A percentile compares a stretch with the other conserved stretches of the same genome.
Conservation (phyloP, 2,888 invertebrate species). For the Drosophila meridionalis region DNA sequence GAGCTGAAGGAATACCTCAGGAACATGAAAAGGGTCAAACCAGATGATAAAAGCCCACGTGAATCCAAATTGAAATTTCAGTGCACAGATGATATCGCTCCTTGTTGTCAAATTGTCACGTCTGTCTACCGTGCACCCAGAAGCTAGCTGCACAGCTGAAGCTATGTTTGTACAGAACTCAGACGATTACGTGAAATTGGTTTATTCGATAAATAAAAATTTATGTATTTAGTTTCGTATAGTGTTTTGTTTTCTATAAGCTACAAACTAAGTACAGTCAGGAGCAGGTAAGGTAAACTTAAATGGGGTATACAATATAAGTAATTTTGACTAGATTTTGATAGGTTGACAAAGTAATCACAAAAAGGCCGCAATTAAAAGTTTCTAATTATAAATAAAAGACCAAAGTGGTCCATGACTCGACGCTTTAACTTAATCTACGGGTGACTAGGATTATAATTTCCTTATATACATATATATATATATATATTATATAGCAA, state of each 20-base stretch:
- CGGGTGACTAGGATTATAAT: constrained; percentile 28
- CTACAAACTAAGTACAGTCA: constrained; percentile 29
- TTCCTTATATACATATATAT: constrained; percentile 18
- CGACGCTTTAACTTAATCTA: constrained; percentile 23
- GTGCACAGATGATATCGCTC: constrained; percentile 6
- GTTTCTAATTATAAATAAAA: constrained; percentile 43
- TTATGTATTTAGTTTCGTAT: constrained; percentile 15
- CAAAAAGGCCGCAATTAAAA: constrained; percentile 68
- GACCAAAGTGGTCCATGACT: neutral
- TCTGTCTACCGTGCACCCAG: constrained; percentile 16
- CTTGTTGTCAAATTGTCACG: constrained; percentile 14
- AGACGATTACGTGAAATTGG: neutral
- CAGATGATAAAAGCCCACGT: neutral
- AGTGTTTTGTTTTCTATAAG: constrained; percentile 21
- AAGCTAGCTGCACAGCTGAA: constrained; percentile 23
- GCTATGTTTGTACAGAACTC: constrained; percentile 16
- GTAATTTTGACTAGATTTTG: constrained; percentile 73
- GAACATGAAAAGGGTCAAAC: neutral
- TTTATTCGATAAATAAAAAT: constrained; percentile 1
- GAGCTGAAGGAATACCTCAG: constrained; percentile 55
- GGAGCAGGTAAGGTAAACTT: constrained; percentile 10
- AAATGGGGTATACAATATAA: constrained; percentile 8
- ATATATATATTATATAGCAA: constrained; percentile 14
- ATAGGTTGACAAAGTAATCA: constrained; percentile 60
- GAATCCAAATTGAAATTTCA: neutral